Evolutionary conservation across 2,113 vertebrate genomes (phyloP).

Genomic region (Haplochromis vanheusdeni): DNA sequence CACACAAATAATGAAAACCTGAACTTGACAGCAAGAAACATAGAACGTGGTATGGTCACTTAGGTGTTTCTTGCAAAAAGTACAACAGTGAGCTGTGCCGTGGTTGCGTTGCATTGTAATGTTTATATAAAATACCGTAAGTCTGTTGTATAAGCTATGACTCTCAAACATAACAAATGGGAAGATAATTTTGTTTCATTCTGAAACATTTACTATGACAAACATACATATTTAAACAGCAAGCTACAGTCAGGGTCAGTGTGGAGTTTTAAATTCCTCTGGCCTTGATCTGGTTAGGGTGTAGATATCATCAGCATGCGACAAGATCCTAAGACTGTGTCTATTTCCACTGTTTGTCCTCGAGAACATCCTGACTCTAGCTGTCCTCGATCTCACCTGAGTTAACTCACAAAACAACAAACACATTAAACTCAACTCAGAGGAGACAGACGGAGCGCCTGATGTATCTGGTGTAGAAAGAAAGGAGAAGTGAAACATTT

Average conservation of each 20-base stretch:
- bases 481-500: background rate
- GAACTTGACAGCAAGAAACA: background rate
- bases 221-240: background rate
- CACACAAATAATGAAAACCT: background rate
- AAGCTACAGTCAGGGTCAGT: background rate
- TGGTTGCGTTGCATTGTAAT: background rate
- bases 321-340: background rate
- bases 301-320: background rate
- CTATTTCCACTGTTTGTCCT: background rate
- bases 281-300: background rate
- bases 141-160: background rate
- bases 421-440: background rate
- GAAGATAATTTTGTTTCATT: background rate
- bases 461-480: background rate
- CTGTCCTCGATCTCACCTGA: background rate
- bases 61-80: background rate
- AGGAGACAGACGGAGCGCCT: background rate
- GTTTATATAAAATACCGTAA: conserved; percentile 2
- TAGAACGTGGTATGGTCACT: background rate
- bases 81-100: background rate
- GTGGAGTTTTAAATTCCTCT: background rate
- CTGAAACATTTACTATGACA: background rate
- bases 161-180: background rate
- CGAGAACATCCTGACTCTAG: background rate
- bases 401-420: background rate